These are phyloP conservation scores for Rhyacophila brunnea DNA, from an alignment of 1,140 invertebrate genomes.

Conservation along the genomic window DNA sequence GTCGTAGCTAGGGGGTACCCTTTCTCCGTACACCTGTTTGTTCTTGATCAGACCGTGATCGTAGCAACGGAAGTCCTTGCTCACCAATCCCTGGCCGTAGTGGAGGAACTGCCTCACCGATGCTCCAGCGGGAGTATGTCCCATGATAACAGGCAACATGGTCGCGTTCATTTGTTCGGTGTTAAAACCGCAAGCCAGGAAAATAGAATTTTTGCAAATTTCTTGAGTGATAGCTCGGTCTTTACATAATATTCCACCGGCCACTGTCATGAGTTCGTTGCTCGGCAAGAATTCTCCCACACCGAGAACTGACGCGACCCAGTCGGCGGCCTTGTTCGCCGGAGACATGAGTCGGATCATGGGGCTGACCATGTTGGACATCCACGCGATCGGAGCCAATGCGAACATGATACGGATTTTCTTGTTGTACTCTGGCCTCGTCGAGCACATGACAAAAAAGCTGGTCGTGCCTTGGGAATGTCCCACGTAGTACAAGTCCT, in stretches of 20 bases:
- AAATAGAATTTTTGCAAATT: conserved; percentile 61
- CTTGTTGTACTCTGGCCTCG: conserved; percentile 59
- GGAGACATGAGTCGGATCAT: conserved; percentile 38
- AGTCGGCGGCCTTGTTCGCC: not conserved
- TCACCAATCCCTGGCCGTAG: conserved; percentile 60
- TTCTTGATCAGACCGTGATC: conserved; percentile 50
- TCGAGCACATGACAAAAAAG: conserved; percentile 56
- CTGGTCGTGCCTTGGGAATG: conserved; percentile 58
- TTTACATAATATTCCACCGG: conserved; percentile 54
- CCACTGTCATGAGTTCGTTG: conserved; percentile 49
- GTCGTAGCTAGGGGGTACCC: conserved; percentile 61
- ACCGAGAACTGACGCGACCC: conserved; percentile 42
- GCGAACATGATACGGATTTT: conserved; percentile 56
- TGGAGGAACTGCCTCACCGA: conserved; percentile 75
- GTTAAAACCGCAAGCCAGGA: conserved; percentile 58
- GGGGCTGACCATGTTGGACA: conserved; percentile 51
- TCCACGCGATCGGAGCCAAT: conserved; percentile 61
- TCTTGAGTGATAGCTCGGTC: conserved; percentile 48
- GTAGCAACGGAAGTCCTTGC: conserved; percentile 48
- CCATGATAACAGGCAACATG: conserved; percentile 69
- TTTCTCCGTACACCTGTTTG: conserved; percentile 45
- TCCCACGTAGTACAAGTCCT: conserved; percentile 59
- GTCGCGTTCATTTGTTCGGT: conserved; percentile 57
- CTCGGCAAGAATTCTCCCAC: conserved; percentile 59
- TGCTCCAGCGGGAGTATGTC: conserved; percentile 76